Base-by-base conservation (phyloP, 1,140 invertebrate genomes). In the Tribolium madens region DNA sequence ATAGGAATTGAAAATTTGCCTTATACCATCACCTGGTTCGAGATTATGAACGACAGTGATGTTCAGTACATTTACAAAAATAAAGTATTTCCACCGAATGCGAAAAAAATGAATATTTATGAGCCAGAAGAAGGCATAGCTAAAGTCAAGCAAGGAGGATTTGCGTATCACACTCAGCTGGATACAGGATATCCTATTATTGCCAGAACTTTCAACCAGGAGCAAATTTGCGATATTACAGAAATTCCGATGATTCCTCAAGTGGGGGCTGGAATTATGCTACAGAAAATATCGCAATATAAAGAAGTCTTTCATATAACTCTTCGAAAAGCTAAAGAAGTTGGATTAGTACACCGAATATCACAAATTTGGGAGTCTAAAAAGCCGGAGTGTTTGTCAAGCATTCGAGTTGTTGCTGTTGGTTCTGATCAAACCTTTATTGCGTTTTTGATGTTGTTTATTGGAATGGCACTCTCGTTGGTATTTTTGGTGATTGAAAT, bases 91-190 rank as follows among this genome's bases (percentile, higher is more conserved):
- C 18, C 50, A 14, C 68, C 68, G 10, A 18, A 47, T 33, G 70
- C 46, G 1, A 48, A 72, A 14, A n/a, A 15, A 36, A 5, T 64
- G n/a, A 64, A 75, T 18, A 64, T 75, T 68, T 47, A 57, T 17
- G 13, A 14, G 21, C 10, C 73, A 36, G 50, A 15, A 7, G 73
- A 75, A 76, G 82, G 82, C 3, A 73, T 83, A 0, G 72, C 72
- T 0, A 75, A 69, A 69, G 77, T 83, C 2, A 77, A 75, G 14
- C 13, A 68, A 33, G 81, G 81, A 13, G 85, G 78, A 14, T 88
- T 84, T 60, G 88, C 87, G 0, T 89, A 87, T 75, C 88, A 89
- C 77, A 87, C 87, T 0, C 87, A 88, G 71, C 84, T 86, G 2
- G 86, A 87, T 72, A 87, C 85, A 1, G 88, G 87, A 0, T 86